Percentiles rank a stretch among this genome's conserved stretches.
Conservation (phyloP, 2,797 vertebrate genomes). For the Heteromormyrus szaboi region DNA sequence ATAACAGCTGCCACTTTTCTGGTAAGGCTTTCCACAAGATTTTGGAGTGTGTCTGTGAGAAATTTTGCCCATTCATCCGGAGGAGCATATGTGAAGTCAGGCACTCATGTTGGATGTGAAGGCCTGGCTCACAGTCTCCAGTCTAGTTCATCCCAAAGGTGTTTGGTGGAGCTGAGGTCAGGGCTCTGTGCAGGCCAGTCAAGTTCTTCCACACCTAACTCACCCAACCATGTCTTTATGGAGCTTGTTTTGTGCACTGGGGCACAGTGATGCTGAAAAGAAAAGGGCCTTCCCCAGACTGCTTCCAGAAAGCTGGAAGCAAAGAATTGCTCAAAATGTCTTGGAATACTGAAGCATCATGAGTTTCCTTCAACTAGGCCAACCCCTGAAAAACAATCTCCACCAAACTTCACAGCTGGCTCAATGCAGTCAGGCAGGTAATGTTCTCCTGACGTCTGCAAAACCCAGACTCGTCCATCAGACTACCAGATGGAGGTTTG, state of each 20-base stretch:
- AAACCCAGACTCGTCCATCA: background rate
- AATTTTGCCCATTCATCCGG: too few species aligned
- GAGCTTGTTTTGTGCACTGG: background rate
- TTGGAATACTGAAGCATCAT: background rate
- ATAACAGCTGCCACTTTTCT: background rate
- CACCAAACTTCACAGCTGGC: background rate
- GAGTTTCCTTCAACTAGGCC: background rate
- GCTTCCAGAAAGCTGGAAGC: background rate
- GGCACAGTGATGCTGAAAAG: too few species aligned
- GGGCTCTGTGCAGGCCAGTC: background rate
- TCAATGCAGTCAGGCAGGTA: background rate
- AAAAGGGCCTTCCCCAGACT: too few species aligned
- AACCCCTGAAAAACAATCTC: background rate
- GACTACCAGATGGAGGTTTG: background rate
- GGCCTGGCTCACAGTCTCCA: background rate
- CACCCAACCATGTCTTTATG: background rate
- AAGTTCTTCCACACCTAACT: background rate
- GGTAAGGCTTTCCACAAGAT: background rate
- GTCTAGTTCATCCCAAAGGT: background rate
- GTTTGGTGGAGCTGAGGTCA: background rate
- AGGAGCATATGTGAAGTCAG: background rate
- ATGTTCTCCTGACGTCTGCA: background rate
- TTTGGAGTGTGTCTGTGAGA: background rate
- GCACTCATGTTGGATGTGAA: background rate
- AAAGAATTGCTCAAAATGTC: background rate